phyloP scores from a whole-genome alignment of 64 coral and sea anemone genomes.

The Dendrophyllia cribrosa region DNA sequence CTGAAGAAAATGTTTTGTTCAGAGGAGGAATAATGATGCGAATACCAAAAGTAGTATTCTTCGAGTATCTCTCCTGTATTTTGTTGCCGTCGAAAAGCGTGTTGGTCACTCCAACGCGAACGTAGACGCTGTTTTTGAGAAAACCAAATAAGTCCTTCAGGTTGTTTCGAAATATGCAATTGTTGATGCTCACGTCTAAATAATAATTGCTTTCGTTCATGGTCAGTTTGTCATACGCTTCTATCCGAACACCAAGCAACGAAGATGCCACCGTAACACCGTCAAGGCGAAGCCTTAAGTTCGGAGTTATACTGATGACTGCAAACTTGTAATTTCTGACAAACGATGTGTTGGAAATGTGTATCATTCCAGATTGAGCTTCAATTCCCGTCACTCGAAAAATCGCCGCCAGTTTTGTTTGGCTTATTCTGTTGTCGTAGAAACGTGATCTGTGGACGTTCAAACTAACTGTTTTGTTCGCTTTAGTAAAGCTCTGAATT shows the following conservation, averaged over 20 bases:
- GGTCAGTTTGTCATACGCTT: background rate
- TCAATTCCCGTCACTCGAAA: background rate
- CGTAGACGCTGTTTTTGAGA: background rate
- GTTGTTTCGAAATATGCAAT: slow-evolving; percentile 5
- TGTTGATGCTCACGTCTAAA: background rate
- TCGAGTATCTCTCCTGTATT: background rate
- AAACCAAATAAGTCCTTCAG: background rate
- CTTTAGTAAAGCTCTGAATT: background rate
- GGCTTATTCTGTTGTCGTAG: background rate
- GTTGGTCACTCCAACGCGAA: background rate
- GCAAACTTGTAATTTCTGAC: background rate
- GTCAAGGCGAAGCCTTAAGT: background rate
- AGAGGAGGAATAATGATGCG: background rate
- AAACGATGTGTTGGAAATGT: background rate
- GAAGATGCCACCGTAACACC: background rate
- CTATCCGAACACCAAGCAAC: background rate
- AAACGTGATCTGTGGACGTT: background rate
- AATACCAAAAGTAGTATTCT: background rate
- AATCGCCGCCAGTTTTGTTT: background rate
- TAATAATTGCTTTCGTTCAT: background rate
- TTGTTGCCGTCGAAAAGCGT: background rate
- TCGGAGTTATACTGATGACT: background rate
- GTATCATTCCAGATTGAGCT: background rate
- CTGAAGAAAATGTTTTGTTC: background rate
- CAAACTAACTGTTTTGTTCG: background rate